Evolutionary conservation across 1,140 invertebrate species (phyloP).

Genomic region (Armadillidium nasatum): DNA sequence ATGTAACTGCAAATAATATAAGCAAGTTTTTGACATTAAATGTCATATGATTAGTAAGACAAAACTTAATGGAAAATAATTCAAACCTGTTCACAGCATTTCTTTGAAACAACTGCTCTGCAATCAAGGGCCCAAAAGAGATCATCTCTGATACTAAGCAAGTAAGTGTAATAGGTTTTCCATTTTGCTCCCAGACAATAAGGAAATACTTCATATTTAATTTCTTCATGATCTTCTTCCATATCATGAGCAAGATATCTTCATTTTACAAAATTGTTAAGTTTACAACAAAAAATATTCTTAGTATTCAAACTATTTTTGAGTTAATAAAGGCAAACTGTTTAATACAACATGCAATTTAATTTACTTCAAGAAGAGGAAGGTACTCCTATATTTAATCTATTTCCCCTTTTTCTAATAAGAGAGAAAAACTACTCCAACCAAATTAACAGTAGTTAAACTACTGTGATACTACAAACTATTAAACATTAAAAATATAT

Average conservation of each 20-base stretch:
- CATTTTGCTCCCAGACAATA: slow-evolving; percentile 53
- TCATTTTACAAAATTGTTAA: neutral
- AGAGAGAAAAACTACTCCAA: too few species aligned
- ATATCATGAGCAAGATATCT: slow-evolving; percentile 59
- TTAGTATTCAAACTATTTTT: neutral
- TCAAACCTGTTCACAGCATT: slow-evolving; percentile 55
- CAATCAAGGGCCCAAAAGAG: slow-evolving; percentile 54
- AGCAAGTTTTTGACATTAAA: too few species aligned
- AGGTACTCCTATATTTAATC: too few species aligned
- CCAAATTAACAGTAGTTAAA: too few species aligned
- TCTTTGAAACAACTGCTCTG: slow-evolving; percentile 54
- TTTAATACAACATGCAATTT: neutral
- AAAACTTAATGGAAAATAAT: neutral
- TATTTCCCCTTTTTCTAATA: too few species aligned
- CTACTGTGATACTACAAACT: too few species aligned
- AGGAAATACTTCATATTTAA: slow-evolving; percentile 55
- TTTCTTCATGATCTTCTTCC: slow-evolving; percentile 59
- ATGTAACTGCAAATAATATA: too few species aligned
- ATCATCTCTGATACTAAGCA: slow-evolving; percentile 51
- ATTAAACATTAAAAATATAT: neutral
- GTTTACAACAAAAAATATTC: neutral
- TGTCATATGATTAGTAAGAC: too few species aligned
- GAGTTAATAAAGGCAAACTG: neutral
- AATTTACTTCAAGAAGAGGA: too few species aligned
- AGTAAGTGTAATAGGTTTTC: slow-evolving; percentile 49